Evolutionary conservation across 2,888 invertebrate genomes (phyloP), one percentile per base, ranked within the genome.

Genomic region (Trissolcus japonicus): DNA sequence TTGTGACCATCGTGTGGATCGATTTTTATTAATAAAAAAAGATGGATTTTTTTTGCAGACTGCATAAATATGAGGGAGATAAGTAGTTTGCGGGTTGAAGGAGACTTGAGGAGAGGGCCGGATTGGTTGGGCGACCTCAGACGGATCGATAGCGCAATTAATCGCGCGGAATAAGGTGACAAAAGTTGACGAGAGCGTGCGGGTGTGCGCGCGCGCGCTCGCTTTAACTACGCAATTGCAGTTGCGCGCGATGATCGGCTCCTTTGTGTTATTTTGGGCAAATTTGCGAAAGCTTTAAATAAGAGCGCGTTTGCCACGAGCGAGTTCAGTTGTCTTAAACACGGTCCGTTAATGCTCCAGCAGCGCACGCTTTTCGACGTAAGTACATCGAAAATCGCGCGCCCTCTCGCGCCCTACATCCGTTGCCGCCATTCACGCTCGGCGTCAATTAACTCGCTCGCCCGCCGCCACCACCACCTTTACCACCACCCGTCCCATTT

Each of bases 211-310:
- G 14, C 46, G 14, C 46, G 4, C 16, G 6, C 19, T 16, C 41
- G 55, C 73, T 55, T 66, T 48, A 71, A 57, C 74, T 75, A 67
- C 74, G 74, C 74, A 56, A 63, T 66, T 60, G 57, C 65, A 46
- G 11, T 66, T 56, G 59, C 81, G 69, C 86, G 84, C 65, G 71
- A 14, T 50, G 63, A 43, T 51, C 56, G n/a, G 83, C 85, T 85
- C 83, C 88, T 87, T 88, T 88, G 88, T 88, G 89, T 88, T 89
- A 89, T 89, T 89, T 89, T 88, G 84, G 87, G 85, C 83, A 80
- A 82, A 84, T 84, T 86, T 82, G 80, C 81, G 77, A 86, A 88
- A 82, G 87, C 88, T 89, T 89, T 89, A 88, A 89, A 89, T 89
- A 89, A 88, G 88, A 86, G 84, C 84, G 86, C 83, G 82, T 83